Evolutionary conservation across 2,113 vertebrate species (phyloP).

Genomic region (Bettongia penicillata): DNA sequence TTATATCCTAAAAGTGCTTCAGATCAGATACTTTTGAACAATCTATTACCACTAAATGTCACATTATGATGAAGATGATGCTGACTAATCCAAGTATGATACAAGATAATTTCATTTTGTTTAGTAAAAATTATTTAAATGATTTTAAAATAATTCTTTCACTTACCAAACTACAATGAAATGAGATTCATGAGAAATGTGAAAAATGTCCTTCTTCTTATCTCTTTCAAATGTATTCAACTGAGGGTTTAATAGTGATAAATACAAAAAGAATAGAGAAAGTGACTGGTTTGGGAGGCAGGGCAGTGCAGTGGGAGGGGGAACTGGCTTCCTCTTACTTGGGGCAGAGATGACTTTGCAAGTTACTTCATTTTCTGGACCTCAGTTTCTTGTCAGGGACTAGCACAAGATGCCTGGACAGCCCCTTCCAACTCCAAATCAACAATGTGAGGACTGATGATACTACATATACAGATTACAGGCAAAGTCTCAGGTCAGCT

Average conservation of each 20-base stretch:
- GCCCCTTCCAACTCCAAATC: background rate
- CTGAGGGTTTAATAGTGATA: constrained; percentile 1
- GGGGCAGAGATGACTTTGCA: background rate
- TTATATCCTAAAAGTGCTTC: background rate
- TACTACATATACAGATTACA: background rate
- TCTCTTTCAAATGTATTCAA: constrained; percentile 33
- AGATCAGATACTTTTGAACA: background rate
- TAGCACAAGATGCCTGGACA: background rate
- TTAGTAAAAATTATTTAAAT: constrained; percentile 26
- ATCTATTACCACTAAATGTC: background rate
- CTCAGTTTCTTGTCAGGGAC: background rate
- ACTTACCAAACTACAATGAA: background rate
- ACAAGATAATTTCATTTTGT: constrained; percentile 45
- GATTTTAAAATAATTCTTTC: background rate
- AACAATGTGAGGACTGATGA: background rate
- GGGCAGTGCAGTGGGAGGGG: background rate
- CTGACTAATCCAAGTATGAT: constrained; percentile 42
- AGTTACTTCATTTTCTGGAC: background rate
- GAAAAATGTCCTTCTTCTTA: background rate
- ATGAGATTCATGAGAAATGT: background rate
- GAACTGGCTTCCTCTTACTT: background rate
- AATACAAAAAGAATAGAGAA: constrained; percentile 49
- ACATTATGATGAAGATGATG: background rate
- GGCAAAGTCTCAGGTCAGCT: background rate
- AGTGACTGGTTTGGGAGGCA: background rate